These are phyloP conservation scores for Channa striata DNA, from an alignment of 2,797 vertebrate genomes.

Conservation along the genomic window DNA sequence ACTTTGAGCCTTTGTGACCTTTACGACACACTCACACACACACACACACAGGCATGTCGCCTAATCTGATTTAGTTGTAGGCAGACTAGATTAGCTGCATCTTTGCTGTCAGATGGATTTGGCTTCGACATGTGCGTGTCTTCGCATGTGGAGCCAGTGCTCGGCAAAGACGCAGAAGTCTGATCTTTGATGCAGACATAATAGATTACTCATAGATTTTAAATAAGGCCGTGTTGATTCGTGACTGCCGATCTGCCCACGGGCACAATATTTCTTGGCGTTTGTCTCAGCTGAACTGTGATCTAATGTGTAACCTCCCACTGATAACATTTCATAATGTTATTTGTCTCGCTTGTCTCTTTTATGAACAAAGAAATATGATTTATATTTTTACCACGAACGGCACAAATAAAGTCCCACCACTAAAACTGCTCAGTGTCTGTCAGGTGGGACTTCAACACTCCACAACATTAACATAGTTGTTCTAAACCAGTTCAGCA, in stretches of 20 bases:
- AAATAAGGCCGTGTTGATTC: constrained; percentile 39
- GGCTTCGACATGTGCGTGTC: neutral
- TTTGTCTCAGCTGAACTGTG: constrained; percentile 35
- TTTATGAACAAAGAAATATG: neutral
- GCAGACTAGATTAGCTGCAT: constrained; percentile 21
- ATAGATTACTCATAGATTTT: constrained; percentile 53
- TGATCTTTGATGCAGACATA: constrained; percentile 39
- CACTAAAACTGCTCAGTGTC: too few relatives aligned
- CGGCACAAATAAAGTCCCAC: too few relatives aligned
- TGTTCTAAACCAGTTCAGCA: too few relatives aligned
- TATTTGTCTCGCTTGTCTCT: constrained; percentile 25
- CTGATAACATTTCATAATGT: constrained; percentile 15
- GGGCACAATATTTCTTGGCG: constrained; percentile 23
- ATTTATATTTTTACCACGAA: neutral
- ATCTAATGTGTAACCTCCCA: constrained; percentile 45
- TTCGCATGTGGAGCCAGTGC: neutral
- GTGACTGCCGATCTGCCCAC: constrained; percentile 64
- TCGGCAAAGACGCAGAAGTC: constrained; percentile 30
- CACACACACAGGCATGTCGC: neutral
- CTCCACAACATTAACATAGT: too few relatives aligned
- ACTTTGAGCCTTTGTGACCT: neutral
- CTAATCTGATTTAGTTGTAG: constrained; percentile 2
- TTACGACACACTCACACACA: neutral
- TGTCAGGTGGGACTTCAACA: too few relatives aligned
- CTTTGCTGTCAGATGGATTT: constrained; percentile 4